phyloP scores from a whole-genome alignment of 2,797 vertebrate species.

The Argentina silus region DNA sequence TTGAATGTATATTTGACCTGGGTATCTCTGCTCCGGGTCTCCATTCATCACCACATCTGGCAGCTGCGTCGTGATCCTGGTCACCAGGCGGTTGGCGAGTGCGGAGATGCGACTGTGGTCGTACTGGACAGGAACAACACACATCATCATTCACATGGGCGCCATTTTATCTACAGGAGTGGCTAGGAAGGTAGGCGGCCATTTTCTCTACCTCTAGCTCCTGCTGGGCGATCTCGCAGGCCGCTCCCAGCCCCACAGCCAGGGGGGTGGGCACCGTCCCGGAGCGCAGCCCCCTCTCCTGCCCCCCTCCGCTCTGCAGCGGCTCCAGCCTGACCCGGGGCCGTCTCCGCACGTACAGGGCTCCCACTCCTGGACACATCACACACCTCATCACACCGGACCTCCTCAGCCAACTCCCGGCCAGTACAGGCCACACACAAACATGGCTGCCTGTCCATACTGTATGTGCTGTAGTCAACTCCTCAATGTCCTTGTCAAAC shows the following conservation, averaged over 20 bases:
- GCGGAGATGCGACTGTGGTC: constrained; percentile 86
- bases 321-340: constrained; percentile 92
- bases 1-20: too few relatives aligned
- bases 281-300: constrained; percentile 96
- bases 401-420: too few relatives aligned
- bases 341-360: constrained; percentile 89
- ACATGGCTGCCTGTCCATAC: too few relatives aligned
- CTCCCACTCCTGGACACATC: constrained; percentile 85
- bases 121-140: constrained; percentile 75
- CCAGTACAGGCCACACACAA: too few relatives aligned
- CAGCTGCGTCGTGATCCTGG: constrained; percentile 84
- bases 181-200: too few relatives aligned
- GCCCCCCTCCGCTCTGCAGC: constrained; percentile 92
- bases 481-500: too few relatives aligned
- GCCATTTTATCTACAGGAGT: too few relatives aligned
- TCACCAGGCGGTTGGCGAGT: constrained; percentile 83
- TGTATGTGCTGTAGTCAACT: too few relatives aligned
- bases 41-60: constrained; percentile 94
- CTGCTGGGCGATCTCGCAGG: constrained; percentile 88
- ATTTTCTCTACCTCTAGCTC: constrained; percentile 83
- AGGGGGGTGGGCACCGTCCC: constrained; percentile 96
- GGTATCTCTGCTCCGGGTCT: constrained; percentile 86
- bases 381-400: constrained; percentile 2
- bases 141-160: too few relatives aligned
- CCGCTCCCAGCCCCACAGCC: constrained; percentile 91